A percentile compares a stretch with the other conserved stretches of the same genome.
Evolutionary conservation across 2,888 invertebrate genomes (phyloP).

Genomic region (Platerodrilus igneus): DNA sequence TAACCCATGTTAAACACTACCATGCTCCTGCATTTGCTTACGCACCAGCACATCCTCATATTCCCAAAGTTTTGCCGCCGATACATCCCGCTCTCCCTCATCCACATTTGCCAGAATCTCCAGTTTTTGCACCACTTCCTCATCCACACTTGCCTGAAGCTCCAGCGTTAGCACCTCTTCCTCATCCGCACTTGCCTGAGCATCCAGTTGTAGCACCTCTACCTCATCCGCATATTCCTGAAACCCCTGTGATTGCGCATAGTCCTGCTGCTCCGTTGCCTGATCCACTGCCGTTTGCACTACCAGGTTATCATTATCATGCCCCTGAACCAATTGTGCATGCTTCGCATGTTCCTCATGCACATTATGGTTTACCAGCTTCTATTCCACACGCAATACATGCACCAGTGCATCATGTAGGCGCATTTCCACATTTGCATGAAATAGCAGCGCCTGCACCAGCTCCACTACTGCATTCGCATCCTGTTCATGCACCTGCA

Average conservation of each 20-base stretch:
- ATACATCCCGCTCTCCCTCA: too few species aligned
- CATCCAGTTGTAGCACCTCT: background rate
- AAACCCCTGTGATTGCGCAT: background rate
- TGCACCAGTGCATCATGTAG: background rate
- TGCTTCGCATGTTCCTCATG: too few species aligned
- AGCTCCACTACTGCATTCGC: too few species aligned
- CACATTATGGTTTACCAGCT: background rate
- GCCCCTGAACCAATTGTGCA: too few species aligned
- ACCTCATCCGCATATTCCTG: slow-evolving; percentile 1
- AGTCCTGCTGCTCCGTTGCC: background rate
- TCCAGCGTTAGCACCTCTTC: background rate
- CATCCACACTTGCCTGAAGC: slow-evolving; percentile 44
- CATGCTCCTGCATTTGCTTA: slow-evolving; percentile 38
- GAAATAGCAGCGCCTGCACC: slow-evolving; percentile 1
- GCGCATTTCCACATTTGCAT: too few species aligned
- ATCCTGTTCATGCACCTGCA: slow-evolving; percentile 1
- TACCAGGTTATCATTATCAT: too few species aligned
- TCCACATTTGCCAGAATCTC: slow-evolving; percentile 6
- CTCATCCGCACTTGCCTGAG: background rate
- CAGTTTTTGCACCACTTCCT: slow-evolving; percentile 8
- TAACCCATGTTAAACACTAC: too few species aligned
- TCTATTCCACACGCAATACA: slow-evolving; percentile 3
- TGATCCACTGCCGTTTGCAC: slow-evolving; percentile 3
- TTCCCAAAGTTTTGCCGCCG: too few species aligned
- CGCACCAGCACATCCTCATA: too few species aligned